Evolutionary conservation across 2,888 invertebrate species (phyloP).

Genomic region (Oegoconia quadripuncta): DNA sequence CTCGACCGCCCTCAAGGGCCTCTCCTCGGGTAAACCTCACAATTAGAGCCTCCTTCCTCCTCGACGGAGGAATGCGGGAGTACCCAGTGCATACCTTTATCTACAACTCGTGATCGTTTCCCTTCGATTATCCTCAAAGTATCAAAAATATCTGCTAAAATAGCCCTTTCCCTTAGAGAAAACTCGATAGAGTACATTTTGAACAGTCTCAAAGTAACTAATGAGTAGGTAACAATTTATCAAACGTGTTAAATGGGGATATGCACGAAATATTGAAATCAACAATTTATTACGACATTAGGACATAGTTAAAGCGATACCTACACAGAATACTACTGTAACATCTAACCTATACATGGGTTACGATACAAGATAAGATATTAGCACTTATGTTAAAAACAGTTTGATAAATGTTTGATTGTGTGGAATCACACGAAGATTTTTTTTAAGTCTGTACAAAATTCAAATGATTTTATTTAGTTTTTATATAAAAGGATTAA

Average conservation of each 20-base stretch:
- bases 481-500: constrained; percentile 64
- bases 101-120: constrained; percentile 63
- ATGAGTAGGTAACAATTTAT: constrained; percentile 77
- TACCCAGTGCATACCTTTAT: constrained; percentile 17
- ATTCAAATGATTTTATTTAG: constrained; percentile 42
- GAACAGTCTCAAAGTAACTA: constrained; percentile 79
- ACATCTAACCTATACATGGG: constrained; percentile 64
- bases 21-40: constrained; percentile 4
- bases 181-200: constrained; percentile 72
- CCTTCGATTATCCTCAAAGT: constrained; percentile 75
- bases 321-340: constrained; percentile 58
- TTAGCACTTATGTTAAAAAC: constrained; percentile 56
- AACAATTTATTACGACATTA: constrained; percentile 56
- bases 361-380: constrained; percentile 50
- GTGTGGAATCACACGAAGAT: constrained; percentile 43
- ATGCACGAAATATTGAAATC: constrained; percentile 70
- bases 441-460: constrained; percentile 56
- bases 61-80: constrained; percentile 24
- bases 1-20: constrained; percentile 8
- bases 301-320: constrained; percentile 65
- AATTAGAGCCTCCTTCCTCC: constrained; percentile 11
- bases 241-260: constrained; percentile 68
- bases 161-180: constrained; percentile 77
- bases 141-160: constrained; percentile 79
- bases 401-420: constrained; percentile 47